Base-by-base conservation (phyloP, 2,113 vertebrate species). In the Ascaphus truei region DNA sequence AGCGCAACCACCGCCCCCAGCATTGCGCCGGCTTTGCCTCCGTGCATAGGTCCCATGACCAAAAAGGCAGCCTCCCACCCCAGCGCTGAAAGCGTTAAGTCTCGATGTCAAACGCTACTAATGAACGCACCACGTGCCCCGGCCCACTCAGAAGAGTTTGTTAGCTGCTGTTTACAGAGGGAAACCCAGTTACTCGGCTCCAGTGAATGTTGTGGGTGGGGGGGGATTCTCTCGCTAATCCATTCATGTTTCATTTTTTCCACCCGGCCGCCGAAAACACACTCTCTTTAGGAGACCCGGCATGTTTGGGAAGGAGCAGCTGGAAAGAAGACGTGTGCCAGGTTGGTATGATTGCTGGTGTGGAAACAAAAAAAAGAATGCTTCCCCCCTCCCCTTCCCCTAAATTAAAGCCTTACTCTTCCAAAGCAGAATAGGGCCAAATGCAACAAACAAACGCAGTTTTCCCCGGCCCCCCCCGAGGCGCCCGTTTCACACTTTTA, bases 381-480 rank as follows among this genome's bases (percentile, higher is more conserved):
- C 87, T 84, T 87, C 89, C n/a, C n/a, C 33, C 26, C 27, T 9
- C 23, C 30, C 48, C n/a, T 20, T 29, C 50, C 37, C 76, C 86
- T 85, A 86, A 91, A 89, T 85, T 73, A 76, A 81, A 83, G 80
- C 86, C 84, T 80, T 80, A 58, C 60, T 75, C 69, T 83, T 88
- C 88, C 88, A 90, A 85, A 75, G 83, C 75, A 74, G 76, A 84
- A 64, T 4, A 29, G n/a, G 36, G 92, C 95, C 92, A 93, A 94
- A 80, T 78, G 88, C 84, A 93, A 92, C 90, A 94, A 92, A 94
- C 91, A 93, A 86, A 18, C 9, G 2, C 1, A 92, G 91, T 92
- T 94, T 93, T 93, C 92, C 92, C 91, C 88, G 80, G 79, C 85
- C 87, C 83, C n/a, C 86, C 90, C 87, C 80, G 84, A 86, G 86